These are phyloP conservation scores for Phrixothrix hirtus DNA, from an alignment of 2,888 invertebrate genomes.

Conservation along the genomic window DNA sequence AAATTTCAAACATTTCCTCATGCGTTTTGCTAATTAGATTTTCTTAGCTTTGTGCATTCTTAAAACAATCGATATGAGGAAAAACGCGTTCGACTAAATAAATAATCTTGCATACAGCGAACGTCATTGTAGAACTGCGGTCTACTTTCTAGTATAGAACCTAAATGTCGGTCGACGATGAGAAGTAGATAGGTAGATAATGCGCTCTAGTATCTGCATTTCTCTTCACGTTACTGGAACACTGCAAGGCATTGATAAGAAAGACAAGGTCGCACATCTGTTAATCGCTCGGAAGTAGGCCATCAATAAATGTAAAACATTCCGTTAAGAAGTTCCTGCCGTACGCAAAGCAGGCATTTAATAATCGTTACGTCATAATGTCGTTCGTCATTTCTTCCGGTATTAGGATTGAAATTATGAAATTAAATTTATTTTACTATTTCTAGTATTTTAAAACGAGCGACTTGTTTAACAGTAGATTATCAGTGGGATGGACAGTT, in stretches of 20 bases:
- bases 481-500: no score
- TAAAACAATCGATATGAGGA: no score
- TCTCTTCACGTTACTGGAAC: slow-evolving; percentile 37
- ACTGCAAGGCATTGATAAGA: slow-evolving; percentile 33
- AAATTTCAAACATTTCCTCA: no score
- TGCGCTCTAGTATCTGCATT: slow-evolving; percentile 36
- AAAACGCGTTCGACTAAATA: no score
- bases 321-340: slow-evolving; percentile 31
- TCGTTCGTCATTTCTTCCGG: slow-evolving; percentile 1
- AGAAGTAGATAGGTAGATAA: slow-evolving; percentile 27
- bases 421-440: no score
- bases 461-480: no score
- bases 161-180: slow-evolving; percentile 29
- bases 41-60: no score
- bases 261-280: slow-evolving; percentile 40
- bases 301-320: slow-evolving; percentile 32
- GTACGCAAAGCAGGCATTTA: slow-evolving; percentile 5
- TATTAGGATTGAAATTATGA: no score
- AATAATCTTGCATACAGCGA: no score
- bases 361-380: slow-evolving; percentile 8
- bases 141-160: slow-evolving; percentile 30
- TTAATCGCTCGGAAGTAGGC: slow-evolving; percentile 34
- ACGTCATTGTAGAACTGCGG: slow-evolving; percentile 8
- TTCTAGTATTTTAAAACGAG: no score
- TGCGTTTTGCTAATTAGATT: no score